Base-by-base conservation (phyloP, 64 coral and sea anemone species). In the Stylophora pistillata region DNA sequence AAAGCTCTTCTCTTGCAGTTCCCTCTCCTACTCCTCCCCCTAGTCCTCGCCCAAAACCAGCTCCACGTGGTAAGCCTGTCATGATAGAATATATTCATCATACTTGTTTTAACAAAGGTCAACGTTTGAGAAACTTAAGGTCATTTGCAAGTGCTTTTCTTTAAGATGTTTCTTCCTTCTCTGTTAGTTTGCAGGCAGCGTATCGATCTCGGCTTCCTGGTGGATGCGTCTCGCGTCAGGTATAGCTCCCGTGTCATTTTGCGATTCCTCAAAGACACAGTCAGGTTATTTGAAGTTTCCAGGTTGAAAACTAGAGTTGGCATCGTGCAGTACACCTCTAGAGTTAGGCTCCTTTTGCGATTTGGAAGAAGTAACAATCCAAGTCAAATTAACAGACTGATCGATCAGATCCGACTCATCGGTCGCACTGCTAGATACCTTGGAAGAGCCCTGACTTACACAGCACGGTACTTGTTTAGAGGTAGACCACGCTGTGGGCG, bases 131-230 rank as follows among this genome's bases (percentile, higher is more conserved):
- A 47, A 47, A 47, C 37, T 47, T 3, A 47, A 47, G 37, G 7
- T 47, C 3, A 47, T 47, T 21, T 64, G 6, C 18, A 23, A 64
- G 1, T 12, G 21, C 64, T n/a, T 21, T 10, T 20, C 17, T 3
- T 23, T 20, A n/a, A 25, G 26, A 5, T 11, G n/a, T 68, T 6
- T 21, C 15, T 64, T 68, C 12, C 21, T 68, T 59, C 59, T 32
- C 28, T 14, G 15, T 26, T 41, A 91, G 90, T 91, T 34, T 91
- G 90, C 41, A 91, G 28, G 33, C 71, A 60, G n/a, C 81, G 82
- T 13, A 76, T 91, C 27, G 81, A 91, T 55, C 58, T 91, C 32
- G 90, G 90, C 55, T 91, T 91, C 90, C 55, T 91, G 10, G 72
- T 91, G 9, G 90, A 91, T 21, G 90, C 84, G 58, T 92, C 90